Percentiles rank a stretch among this genome's conserved stretches.
These are phyloP conservation scores for Holothuria scabra DNA, from an alignment of 53 echinoderm and acorn worm genomes.

Conservation along the genomic window DNA sequence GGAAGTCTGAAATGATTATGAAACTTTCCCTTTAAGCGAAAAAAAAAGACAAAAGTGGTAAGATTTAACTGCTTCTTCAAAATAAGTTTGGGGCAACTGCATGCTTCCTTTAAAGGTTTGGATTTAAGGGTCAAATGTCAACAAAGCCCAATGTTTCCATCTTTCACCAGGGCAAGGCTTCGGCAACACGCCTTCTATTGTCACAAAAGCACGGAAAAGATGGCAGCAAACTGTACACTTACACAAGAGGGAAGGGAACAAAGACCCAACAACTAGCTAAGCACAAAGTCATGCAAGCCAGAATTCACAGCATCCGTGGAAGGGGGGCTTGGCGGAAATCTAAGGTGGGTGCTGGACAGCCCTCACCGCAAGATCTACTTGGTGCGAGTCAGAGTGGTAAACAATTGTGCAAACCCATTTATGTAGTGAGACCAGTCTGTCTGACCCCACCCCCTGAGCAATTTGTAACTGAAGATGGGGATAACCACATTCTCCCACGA, in stretches of 20 bases:
- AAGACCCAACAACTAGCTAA: constrained; percentile 72
- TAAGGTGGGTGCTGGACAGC: constrained; percentile 4
- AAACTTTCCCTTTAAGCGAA: too few relatives aligned
- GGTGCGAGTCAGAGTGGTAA: constrained; percentile 60
- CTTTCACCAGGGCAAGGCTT: constrained; percentile 32
- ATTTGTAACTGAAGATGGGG: constrained; percentile 62
- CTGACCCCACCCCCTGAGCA: constrained; percentile 71
- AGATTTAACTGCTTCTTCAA: too few relatives aligned
- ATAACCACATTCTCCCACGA: constrained; percentile 58
- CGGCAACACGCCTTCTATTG: constrained; percentile 18
- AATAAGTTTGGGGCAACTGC: too few relatives aligned
- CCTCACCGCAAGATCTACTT: background rate
- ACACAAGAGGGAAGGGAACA: constrained; percentile 12
- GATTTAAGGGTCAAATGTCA: too few relatives aligned
- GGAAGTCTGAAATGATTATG: too few relatives aligned
- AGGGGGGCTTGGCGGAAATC: constrained; percentile 42
- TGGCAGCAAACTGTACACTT: constrained; percentile 3
- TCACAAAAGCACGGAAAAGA: constrained; percentile 8
- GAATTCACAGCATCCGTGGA: constrained; percentile 70
- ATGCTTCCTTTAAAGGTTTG: too few relatives aligned
- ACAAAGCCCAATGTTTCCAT: constrained; percentile 44
- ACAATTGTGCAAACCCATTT: constrained; percentile 65
- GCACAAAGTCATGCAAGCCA: constrained; percentile 82
- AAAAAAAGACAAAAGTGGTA: too few relatives aligned
- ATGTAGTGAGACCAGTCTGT: constrained; percentile 88